Evolutionary conservation across 1,140 invertebrate species (phyloP), one percentile per base, ranked within the genome.

Genomic region (Pachyrhynchus sulphureomaculatus): DNA sequence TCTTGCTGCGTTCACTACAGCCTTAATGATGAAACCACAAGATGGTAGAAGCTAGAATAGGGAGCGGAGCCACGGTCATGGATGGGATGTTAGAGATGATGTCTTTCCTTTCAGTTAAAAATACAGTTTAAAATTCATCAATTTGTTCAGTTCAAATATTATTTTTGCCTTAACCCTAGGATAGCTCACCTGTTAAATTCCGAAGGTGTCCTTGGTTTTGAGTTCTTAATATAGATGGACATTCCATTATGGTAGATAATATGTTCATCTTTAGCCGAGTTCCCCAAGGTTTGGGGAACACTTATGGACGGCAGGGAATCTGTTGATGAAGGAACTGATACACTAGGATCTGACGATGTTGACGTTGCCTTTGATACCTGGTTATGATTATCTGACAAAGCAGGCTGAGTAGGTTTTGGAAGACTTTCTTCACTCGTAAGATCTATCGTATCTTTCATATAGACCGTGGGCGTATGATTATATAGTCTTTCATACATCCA

Each of bases 401-500:
- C 4, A 23, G 21, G 4, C 2, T n/a, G 51, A 5, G 18, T 1
- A 15, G 8, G 9, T 36, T 37, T 54, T 26, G 4, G 15, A 2
- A 45, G 2, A 17, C 33, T 52, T 57, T 63, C 23, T 32, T 65
- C 48, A 2, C 12, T 37, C 4, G 64, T 66, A 2, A 62, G 29
- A 32, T 56, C 51, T n/a, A 64, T 34, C 9, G 60, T 26, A 42
- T 34, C 26, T 24, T 54, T 44, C 15, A 32, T 20, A 18, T 26
- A 12, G 13, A 6, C 6, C 5, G 15, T 36, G 10, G 36, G 44
- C 8, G 21, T 6, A 8, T 51, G 45, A 2, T 6, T 21, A 47
- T 64, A 54, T 2, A 32, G 26, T 4, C 64, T 17, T 17, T 67
- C 65, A 17, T 37, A 37, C 21, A 67, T 44, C 65, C 65, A 67